phyloP scores from a whole-genome alignment of 2,888 invertebrate genomes.

The Sthenelais limicola region DNA sequence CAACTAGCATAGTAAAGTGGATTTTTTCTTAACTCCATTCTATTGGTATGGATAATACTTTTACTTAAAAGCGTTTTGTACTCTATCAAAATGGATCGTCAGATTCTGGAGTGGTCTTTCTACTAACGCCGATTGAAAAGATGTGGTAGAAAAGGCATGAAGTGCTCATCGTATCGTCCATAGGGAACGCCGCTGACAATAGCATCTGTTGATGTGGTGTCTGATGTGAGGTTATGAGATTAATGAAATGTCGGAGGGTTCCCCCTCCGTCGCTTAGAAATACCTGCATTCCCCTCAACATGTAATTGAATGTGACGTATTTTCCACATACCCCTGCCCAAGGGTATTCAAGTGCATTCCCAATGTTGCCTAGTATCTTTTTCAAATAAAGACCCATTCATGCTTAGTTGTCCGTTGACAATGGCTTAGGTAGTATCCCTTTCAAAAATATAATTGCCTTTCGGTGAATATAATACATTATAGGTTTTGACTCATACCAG shows the following conservation, averaged over 20 bases:
- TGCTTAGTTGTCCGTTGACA: too few species aligned
- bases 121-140: conserved; percentile 17
- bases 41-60: too few species aligned
- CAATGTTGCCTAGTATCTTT: too few species aligned
- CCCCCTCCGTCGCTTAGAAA: conserved; percentile 2
- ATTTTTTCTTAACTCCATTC: too few species aligned
- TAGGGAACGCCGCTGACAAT: conserved; percentile 1
- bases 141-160: not conserved
- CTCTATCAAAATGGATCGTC: conserved; percentile 29
- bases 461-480: too few species aligned
- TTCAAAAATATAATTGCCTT: too few species aligned
- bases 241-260: conserved; percentile 29
- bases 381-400: too few species aligned
- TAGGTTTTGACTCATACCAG: too few species aligned
- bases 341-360: too few species aligned
- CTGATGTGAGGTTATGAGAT: conserved; percentile 31
- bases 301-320: conserved; percentile 37
- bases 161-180: conserved; percentile 17
- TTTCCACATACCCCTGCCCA: too few species aligned
- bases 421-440: too few species aligned
- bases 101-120: conserved; percentile 24
- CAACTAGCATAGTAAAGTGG: too few species aligned
- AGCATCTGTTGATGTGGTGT: conserved; percentile 6
- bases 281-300: conserved; percentile 4
- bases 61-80: conserved; percentile 31